Percentiles rank a stretch among this genome's conserved stretches.
phyloP scores from a whole-genome alignment of 2,888 invertebrate genomes.

The Xanthia icteritia region DNA sequence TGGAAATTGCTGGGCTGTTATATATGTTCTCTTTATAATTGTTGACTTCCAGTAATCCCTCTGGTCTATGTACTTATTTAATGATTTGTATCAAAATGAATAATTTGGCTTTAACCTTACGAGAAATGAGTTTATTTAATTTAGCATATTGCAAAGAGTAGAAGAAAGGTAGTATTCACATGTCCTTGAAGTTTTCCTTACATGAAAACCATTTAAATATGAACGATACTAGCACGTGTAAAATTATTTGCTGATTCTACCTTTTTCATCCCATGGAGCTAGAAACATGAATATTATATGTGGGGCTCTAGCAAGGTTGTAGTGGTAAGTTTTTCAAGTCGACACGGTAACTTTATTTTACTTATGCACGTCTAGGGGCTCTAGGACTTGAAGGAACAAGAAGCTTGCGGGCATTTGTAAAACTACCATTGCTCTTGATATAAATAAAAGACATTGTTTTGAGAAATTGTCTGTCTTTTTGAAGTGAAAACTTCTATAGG shows the following conservation, averaged over 20 bases:
- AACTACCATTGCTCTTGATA: background rate
- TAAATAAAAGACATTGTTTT: background rate
- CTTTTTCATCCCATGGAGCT: conserved; percentile 11
- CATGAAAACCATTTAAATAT: conserved; percentile 28
- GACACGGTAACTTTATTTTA: conserved; percentile 29
- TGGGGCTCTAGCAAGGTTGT: background rate
- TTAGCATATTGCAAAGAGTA: background rate
- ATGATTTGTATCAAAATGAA: background rate
- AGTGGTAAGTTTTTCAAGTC: conserved; percentile 32
- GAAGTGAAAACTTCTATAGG: too few species aligned
- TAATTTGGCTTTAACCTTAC: background rate
- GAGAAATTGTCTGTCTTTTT: background rate
- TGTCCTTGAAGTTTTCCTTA: background rate
- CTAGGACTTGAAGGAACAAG: conserved; percentile 4
- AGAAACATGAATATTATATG: conserved; percentile 30
- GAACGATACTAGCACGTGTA: background rate
- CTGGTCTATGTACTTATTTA: background rate
- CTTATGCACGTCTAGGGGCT: conserved; percentile 32
- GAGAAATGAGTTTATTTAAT: background rate
- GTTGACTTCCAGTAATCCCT: background rate
- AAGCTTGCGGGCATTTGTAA: conserved; percentile 1
- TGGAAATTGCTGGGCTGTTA: background rate
- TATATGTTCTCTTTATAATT: background rate
- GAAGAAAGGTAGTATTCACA: background rate
- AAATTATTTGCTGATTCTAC: conserved; percentile 12